These are phyloP conservation scores for Tinea pellionella DNA, from an alignment of 2,888 invertebrate species.

Conservation along the genomic window DNA sequence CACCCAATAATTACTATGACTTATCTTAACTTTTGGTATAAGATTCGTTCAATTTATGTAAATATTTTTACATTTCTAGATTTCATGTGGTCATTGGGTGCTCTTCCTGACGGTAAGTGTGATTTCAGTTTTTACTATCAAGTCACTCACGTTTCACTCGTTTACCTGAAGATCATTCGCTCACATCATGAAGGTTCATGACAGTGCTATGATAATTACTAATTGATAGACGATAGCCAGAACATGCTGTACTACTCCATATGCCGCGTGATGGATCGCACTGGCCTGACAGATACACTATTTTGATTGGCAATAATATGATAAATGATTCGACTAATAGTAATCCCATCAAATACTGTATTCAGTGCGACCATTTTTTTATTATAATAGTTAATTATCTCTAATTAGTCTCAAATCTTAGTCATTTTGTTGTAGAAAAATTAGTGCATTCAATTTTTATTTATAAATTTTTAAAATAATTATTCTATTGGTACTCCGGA, in stretches of 20 bases:
- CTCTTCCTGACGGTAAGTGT: constrained; percentile 95
- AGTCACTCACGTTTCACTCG: constrained; percentile 31
- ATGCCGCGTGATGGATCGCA: constrained; percentile 54
- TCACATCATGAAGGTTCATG: not conserved
- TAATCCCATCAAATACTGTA: constrained; percentile 54
- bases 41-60: constrained; percentile 67
- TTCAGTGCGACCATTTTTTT: constrained; percentile 48
- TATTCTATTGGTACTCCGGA: no score
- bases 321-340: constrained; percentile 56
- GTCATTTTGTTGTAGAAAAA: not conserved
- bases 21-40: constrained; percentile 32
- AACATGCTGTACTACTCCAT: constrained; percentile 28
- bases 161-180: constrained; percentile 1
- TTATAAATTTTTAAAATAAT: not conserved
- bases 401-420: not conserved
- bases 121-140: constrained; percentile 44
- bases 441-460: not conserved
- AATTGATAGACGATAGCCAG: constrained; percentile 6
- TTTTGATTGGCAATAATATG: constrained; percentile 70
- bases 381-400: not conserved
- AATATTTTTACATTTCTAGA: constrained; percentile 82
- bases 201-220: not conserved
- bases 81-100: constrained; percentile 99
- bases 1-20: constrained; percentile 24
- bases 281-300: constrained; percentile 65